These are phyloP conservation scores for Heterotilapia buettikoferi DNA, from an alignment of 2,113 vertebrate genomes.

Conservation along the genomic window DNA sequence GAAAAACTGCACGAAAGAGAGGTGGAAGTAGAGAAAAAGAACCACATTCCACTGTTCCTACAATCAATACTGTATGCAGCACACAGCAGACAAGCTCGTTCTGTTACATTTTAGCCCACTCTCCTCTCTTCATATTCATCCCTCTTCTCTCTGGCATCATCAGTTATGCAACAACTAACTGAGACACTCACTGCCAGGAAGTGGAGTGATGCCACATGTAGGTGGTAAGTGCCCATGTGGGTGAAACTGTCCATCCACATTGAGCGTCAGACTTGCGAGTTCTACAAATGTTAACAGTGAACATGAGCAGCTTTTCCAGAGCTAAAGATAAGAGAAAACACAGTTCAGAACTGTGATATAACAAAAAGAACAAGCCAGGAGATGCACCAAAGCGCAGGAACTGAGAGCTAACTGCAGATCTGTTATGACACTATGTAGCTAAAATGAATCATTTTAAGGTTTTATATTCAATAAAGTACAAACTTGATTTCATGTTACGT, in stretches of 20 bases:
- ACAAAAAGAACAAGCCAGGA: constrained; percentile 14
- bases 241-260: constrained; percentile 39
- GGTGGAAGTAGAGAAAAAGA: background rate
- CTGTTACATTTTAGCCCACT: constrained; percentile 33
- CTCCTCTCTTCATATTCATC: constrained; percentile 16
- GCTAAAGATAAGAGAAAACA: background rate
- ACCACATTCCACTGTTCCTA: background rate
- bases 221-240: constrained; percentile 41
- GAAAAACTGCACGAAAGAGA: background rate
- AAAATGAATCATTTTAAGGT: background rate
- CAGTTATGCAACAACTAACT: constrained; percentile 55
- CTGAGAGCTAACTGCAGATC: background rate
- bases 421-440: background rate
- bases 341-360: constrained; percentile 3
- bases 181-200: constrained; percentile 32
- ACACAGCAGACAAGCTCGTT: background rate
- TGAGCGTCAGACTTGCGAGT: constrained; percentile 26
- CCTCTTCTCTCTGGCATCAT: constrained; percentile 25
- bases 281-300: constrained; percentile 11
- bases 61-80: background rate
- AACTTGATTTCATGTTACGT: background rate
- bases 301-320: constrained; percentile 10
- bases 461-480: background rate
- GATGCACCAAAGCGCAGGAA: background rate
- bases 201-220: constrained; percentile 40